Conservation (phyloP, 1,140 invertebrate species). For the Dendrolimus punctatus region DNA sequence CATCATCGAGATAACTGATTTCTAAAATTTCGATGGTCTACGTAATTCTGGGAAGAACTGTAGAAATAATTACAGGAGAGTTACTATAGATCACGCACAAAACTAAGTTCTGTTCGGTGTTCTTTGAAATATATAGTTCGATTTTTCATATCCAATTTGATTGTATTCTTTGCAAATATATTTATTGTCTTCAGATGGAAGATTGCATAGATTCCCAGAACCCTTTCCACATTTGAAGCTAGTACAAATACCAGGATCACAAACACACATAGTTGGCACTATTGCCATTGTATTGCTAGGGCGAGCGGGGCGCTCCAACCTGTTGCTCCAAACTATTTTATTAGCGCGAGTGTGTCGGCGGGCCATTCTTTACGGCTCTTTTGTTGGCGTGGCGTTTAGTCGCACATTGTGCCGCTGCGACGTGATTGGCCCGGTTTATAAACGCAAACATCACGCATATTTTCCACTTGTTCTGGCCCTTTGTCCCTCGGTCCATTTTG, state of each 20-base stretch:
- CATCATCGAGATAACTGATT: no score
- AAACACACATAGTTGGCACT: constrained; percentile 31
- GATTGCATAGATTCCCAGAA: neutral
- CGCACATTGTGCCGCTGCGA: constrained; percentile 34
- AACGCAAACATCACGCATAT: constrained; percentile 53
- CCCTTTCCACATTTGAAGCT: constrained; percentile 4
- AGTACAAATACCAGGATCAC: constrained; percentile 32
- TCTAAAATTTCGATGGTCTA: no score
- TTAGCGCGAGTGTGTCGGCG: constrained; percentile 61
- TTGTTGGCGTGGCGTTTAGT: constrained; percentile 62
- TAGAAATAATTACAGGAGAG: no score
- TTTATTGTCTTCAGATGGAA: no score
- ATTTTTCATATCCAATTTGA: no score
- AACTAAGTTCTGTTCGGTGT: no score
- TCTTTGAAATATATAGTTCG: no score
- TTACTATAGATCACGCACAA: no score
- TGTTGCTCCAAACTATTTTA: constrained; percentile 68
- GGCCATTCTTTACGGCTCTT: constrained; percentile 67
- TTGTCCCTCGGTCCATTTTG: constrained; percentile 34
- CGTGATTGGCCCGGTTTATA: constrained; percentile 61
- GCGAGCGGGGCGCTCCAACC: constrained; percentile 45
- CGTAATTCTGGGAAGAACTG: no score
- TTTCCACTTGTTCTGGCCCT: constrained; percentile 42
- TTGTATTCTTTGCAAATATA: no score
- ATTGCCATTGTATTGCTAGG: constrained; percentile 43